These are phyloP conservation scores for Poeciliopsis presidionis DNA, from an alignment of 2,797 vertebrate genomes.

Conservation along the genomic window DNA sequence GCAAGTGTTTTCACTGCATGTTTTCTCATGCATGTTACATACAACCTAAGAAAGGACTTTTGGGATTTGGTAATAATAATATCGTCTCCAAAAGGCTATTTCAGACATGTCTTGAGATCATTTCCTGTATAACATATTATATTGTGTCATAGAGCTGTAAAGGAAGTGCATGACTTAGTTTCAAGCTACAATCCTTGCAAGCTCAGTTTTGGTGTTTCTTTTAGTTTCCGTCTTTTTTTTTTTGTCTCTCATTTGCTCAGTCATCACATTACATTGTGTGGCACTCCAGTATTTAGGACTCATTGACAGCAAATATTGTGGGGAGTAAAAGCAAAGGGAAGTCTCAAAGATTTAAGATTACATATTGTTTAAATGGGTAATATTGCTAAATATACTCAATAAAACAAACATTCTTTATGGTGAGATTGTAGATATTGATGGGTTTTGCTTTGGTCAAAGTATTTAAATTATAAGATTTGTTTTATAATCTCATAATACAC, in stretches of 20 bases:
- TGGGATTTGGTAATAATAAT: slow-evolving; percentile 30
- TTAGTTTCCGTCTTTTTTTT: slow-evolving; percentile 21
- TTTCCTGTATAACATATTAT: slow-evolving; percentile 56
- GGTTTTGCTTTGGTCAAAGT: neutral
- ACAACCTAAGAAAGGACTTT: neutral
- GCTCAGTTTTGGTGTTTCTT: slow-evolving; percentile 22
- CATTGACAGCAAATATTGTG: slow-evolving; percentile 47
- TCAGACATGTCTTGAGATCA: slow-evolving; percentile 43
- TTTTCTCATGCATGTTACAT: neutral
- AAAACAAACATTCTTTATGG: neutral
- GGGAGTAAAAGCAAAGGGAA: slow-evolving; percentile 45
- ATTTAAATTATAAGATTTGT: neutral
- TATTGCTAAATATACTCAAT: slow-evolving; percentile 44
- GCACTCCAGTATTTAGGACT: slow-evolving; percentile 30
- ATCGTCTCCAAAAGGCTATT: slow-evolving; percentile 31
- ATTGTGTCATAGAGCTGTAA: slow-evolving; percentile 28
- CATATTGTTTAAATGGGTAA: slow-evolving; percentile 44
- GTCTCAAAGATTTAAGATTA: slow-evolving; percentile 49
- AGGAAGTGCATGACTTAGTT: slow-evolving; percentile 39
- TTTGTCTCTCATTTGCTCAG: slow-evolving; percentile 36
- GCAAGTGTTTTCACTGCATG: neutral
- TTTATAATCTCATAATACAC: neutral
- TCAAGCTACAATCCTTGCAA: slow-evolving; percentile 28
- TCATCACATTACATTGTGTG: slow-evolving; percentile 61
- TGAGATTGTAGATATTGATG: neutral